phyloP scores from a whole-genome alignment of 2,113 vertebrate species.

The Leptodactylus fuscus region DNA sequence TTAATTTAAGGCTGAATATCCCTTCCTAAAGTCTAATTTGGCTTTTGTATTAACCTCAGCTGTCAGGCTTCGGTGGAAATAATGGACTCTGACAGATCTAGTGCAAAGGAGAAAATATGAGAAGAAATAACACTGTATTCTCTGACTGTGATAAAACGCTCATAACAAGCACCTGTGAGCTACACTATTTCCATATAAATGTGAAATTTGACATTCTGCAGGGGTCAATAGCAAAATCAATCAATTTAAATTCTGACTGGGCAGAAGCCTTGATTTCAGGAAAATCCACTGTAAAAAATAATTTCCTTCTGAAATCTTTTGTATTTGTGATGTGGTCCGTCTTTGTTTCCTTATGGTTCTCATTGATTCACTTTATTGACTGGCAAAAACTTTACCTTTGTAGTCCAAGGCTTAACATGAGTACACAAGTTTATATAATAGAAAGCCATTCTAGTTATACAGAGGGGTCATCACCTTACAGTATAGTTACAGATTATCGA shows the following conservation, averaged over 20 bases:
- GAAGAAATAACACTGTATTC: conserved; percentile 26
- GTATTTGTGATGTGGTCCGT: conserved; percentile 22
- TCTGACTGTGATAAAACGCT: conserved; percentile 51
- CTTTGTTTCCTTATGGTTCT: conserved; percentile 5
- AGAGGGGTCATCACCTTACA: neutral
- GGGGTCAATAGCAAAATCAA: conserved; percentile 55
- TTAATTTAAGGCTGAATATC: conserved; percentile 33
- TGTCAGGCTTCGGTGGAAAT: conserved; percentile 60
- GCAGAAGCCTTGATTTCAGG: conserved; percentile 60
- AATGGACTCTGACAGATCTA: conserved; percentile 55
- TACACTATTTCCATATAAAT: conserved; percentile 66
- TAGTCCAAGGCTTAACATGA: neutral
- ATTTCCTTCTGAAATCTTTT: conserved; percentile 52
- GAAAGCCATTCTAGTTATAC: neutral
- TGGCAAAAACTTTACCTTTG: conserved; percentile 4
- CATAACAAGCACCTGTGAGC: conserved; percentile 53
- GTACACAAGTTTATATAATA: neutral
- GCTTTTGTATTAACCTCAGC: conserved; percentile 56
- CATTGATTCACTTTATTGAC: conserved; percentile 29
- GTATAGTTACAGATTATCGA: neutral
- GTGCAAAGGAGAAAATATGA: conserved; percentile 40
- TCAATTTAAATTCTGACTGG: conserved; percentile 63
- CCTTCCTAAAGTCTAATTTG: conserved; percentile 38
- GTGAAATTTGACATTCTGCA: conserved; percentile 61
- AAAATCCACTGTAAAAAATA: conserved; percentile 61